These are phyloP conservation scores for Clarias platycephalus DNA, from an alignment of 2,797 vertebrate species.

Conservation along the genomic window DNA sequence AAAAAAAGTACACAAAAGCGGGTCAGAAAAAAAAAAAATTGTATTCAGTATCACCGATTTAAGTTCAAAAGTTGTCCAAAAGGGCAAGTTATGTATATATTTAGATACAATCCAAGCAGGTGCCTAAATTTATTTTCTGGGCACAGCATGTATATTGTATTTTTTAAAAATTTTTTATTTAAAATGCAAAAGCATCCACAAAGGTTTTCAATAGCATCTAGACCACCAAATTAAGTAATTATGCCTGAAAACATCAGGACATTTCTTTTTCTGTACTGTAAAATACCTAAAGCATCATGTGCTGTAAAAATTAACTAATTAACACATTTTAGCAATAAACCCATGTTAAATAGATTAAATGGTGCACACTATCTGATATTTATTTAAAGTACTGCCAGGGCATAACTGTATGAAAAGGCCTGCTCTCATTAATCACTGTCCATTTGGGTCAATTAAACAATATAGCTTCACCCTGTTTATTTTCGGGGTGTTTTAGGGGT, in stretches of 20 bases:
- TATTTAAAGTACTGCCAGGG: background rate
- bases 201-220: background rate
- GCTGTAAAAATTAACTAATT: background rate
- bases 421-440: background rate
- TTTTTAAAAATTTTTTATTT: too few relatives aligned
- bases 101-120: background rate
- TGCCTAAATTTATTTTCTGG: background rate
- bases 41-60: background rate
- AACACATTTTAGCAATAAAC: background rate
- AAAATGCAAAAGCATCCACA: background rate
- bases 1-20: constrained; percentile 29
- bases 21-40: constrained; percentile 24
- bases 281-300: background rate
- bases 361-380: background rate
- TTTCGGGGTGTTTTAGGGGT: constrained; percentile 9
- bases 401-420: background rate
- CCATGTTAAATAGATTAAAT: background rate
- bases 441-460: background rate
- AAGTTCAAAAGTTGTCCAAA: background rate
- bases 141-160: background rate
- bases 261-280: background rate
- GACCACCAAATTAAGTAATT: background rate
- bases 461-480: background rate
- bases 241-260: background rate
- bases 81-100: background rate